Evolutionary conservation across 64 coral and sea anemone species (phyloP).

Genomic region (Stichodactyla helianthus): DNA sequence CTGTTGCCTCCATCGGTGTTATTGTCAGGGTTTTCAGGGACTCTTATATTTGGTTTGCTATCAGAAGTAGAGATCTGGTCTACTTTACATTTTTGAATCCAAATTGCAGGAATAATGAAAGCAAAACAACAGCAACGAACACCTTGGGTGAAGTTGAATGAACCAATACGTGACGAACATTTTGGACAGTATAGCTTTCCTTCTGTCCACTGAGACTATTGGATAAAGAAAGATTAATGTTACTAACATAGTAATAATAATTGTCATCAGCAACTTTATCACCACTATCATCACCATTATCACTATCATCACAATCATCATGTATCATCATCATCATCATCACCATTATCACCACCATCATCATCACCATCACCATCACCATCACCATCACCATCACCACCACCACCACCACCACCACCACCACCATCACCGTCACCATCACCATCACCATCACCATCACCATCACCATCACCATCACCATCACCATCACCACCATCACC

Average conservation of each 20-base stretch:
- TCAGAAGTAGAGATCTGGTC: conserved; percentile 28
- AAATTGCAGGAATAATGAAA: conserved; percentile 69
- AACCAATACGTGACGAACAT: conserved; percentile 69
- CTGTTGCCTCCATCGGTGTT: not conserved
- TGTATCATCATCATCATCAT: not conserved
- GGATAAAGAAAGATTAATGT: not conserved
- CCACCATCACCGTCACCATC: not conserved
- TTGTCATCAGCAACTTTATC: not conserved
- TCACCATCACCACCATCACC: not conserved
- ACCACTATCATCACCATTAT: not conserved
- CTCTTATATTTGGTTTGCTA: conserved; percentile 14
- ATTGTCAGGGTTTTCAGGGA: conserved; percentile 4
- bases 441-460: not conserved
- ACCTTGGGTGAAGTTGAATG: conserved; percentile 77
- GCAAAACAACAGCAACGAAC: conserved; percentile 65
- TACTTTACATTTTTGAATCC: conserved; percentile 81
- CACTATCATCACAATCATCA: not conserved
- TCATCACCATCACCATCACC: not conserved
- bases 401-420: too few species aligned
- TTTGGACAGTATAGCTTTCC: conserved; percentile 85
- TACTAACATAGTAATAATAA: not conserved
- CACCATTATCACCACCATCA: not conserved
- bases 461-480: not conserved
- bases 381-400: not conserved
- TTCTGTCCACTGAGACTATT: conserved; percentile 65